Evolutionary conservation across 2,888 invertebrate genomes (phyloP).

Genomic region (Mythimna lalbum): DNA sequence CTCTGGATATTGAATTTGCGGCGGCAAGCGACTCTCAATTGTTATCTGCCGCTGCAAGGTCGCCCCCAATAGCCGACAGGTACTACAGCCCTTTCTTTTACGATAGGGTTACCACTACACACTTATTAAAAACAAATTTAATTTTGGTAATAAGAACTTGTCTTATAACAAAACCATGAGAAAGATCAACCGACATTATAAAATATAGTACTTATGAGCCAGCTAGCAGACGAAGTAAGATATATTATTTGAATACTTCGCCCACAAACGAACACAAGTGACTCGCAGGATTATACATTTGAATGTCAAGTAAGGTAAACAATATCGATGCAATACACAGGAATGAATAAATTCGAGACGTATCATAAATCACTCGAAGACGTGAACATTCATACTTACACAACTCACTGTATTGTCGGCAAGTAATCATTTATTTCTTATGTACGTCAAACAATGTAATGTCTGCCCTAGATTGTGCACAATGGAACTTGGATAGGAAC

Average conservation of each 20-base stretch:
- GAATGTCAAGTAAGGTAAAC: slow-evolving; percentile 61
- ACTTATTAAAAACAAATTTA: neutral
- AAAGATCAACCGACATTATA: neutral
- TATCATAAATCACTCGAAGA: slow-evolving; percentile 63
- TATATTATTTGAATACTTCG: neutral
- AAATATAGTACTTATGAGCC: neutral
- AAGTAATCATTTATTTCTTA: slow-evolving; percentile 65
- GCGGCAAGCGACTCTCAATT: slow-evolving; percentile 86
- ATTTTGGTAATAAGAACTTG: neutral
- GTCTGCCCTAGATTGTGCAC: slow-evolving; percentile 60
- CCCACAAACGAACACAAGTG: slow-evolving; percentile 31
- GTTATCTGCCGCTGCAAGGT: slow-evolving; percentile 89
- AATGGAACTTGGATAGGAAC: slow-evolving; percentile 52
- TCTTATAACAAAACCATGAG: neutral
- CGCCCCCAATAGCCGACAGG: slow-evolving; percentile 82
- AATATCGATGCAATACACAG: slow-evolving; percentile 60
- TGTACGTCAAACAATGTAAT: slow-evolving; percentile 62
- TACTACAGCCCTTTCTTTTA: slow-evolving; percentile 85
- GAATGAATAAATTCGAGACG: slow-evolving; percentile 49
- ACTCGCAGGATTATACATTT: slow-evolving; percentile 49
- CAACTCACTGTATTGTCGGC: slow-evolving; percentile 58
- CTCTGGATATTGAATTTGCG: slow-evolving; percentile 90
- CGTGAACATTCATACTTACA: slow-evolving; percentile 61
- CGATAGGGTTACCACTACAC: slow-evolving; percentile 76
- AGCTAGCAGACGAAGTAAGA: neutral